phyloP scores from a whole-genome alignment of 2,888 invertebrate species.

The Onchidella celtica region DNA sequence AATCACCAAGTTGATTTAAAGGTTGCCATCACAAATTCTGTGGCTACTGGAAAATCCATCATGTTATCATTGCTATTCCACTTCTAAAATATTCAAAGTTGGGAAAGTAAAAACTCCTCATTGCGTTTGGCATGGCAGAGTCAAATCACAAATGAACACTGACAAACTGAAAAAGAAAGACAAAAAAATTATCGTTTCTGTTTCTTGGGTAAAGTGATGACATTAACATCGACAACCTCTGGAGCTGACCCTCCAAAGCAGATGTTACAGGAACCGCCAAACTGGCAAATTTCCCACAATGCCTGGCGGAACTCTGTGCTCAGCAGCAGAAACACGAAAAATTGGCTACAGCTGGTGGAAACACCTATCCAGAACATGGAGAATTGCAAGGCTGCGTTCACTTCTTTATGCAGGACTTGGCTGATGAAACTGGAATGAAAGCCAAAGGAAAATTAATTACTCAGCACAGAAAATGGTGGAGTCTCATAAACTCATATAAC shows the following conservation, averaged over 20 bases:
- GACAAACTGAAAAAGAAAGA: not conserved
- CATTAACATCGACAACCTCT: slow-evolving; percentile 21
- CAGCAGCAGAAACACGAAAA: slow-evolving; percentile 92
- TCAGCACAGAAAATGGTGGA: too few species aligned
- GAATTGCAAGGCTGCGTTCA: slow-evolving; percentile 86
- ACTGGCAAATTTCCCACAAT: slow-evolving; percentile 79
- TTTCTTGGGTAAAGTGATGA: slow-evolving; percentile 27
- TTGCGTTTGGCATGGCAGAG: not conserved
- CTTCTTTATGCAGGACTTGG: not conserved
- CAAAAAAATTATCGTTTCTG: not conserved
- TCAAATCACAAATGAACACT: too few species aligned
- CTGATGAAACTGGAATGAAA: slow-evolving; percentile 83
- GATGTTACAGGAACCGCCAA: slow-evolving; percentile 4
- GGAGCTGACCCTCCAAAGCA: not conserved
- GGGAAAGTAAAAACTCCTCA: not conserved
- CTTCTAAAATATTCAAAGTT: not conserved
- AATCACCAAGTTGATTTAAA: too few species aligned
- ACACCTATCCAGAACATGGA: slow-evolving; percentile 97
- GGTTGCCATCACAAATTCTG: too few species aligned
- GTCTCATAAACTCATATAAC: too few species aligned
- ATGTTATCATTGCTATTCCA: not conserved
- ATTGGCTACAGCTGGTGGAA: slow-evolving; percentile 97
- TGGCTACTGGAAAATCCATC: too few species aligned
- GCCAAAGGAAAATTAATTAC: not conserved
- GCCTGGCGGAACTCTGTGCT: slow-evolving; percentile 96